These are phyloP conservation scores for Aporophyla nigra DNA, from an alignment of 2,888 invertebrate species.

Conservation along the genomic window DNA sequence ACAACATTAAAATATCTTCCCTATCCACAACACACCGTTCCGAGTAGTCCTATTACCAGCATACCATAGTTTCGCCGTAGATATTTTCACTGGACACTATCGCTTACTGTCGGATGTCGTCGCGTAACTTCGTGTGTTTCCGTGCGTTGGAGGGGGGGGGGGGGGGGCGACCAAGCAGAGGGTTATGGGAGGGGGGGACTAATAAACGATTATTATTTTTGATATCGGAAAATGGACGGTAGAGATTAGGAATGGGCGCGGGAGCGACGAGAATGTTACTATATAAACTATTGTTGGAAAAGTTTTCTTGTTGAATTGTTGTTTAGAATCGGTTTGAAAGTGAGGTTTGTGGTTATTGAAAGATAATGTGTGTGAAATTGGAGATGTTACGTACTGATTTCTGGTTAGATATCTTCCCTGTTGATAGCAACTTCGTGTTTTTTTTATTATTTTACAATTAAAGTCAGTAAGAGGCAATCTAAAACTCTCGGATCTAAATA, in stretches of 20 bases:
- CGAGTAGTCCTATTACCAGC: constrained; percentile 62
- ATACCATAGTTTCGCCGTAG: constrained; percentile 80
- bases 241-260: constrained; percentile 54
- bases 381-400: background rate
- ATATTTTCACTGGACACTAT: constrained; percentile 86
- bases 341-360: background rate
- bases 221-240: constrained; percentile 59
- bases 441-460: background rate
- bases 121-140: constrained; percentile 87
- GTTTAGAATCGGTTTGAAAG: constrained; percentile 6
- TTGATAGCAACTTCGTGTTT: background rate
- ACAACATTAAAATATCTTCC: background rate
- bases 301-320: constrained; percentile 16
- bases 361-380: background rate
- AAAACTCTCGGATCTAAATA: too few relatives aligned
- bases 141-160: constrained; percentile 71
- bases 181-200: constrained; percentile 39
- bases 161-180: constrained; percentile 35
- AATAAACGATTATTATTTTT: constrained; percentile 74
- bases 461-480: too few relatives aligned
- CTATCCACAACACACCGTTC: constrained; percentile 49
- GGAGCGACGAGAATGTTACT: constrained; percentile 2
- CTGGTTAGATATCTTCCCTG: background rate
- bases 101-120: constrained; percentile 83
- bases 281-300: background rate